Percentiles rank a stretch among this genome's conserved stretches.
These are phyloP conservation scores for Phaedon cochleariae DNA, from an alignment of 2,888 invertebrate species.

Conservation along the genomic window DNA sequence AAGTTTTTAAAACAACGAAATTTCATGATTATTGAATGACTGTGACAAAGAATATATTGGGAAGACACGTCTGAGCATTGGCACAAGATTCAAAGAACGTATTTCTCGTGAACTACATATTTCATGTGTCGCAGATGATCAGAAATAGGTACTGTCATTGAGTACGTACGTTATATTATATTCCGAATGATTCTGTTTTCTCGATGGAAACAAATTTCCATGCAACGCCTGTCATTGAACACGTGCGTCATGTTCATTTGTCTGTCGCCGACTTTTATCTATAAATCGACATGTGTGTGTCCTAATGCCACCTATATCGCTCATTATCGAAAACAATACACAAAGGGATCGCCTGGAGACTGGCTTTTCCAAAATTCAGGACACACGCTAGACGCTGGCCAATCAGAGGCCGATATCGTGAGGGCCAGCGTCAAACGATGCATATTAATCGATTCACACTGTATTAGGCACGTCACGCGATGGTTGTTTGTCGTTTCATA, in stretches of 20 bases:
- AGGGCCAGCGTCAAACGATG: conserved; percentile 36
- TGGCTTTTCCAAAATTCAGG: conserved; percentile 33
- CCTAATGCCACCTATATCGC: conserved; percentile 51
- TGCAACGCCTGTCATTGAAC: not conserved
- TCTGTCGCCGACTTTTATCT: conserved; percentile 42
- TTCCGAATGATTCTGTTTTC: too few species aligned
- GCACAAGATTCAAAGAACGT: too few species aligned
- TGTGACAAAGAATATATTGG: too few species aligned
- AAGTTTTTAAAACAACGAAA: too few species aligned
- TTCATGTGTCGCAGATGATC: too few species aligned
- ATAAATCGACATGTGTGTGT: conserved; percentile 55
- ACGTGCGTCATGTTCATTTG: not conserved
- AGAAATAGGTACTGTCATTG: too few species aligned
- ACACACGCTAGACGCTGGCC: conserved; percentile 30
- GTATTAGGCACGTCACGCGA: conserved; percentile 42
- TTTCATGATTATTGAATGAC: too few species aligned
- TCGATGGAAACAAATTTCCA: not conserved
- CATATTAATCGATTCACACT: conserved; percentile 47
- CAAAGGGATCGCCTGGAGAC: conserved; percentile 29
- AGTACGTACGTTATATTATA: too few species aligned
- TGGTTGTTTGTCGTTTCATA: conserved; percentile 40
- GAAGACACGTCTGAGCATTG: too few species aligned
- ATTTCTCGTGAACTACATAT: too few species aligned
- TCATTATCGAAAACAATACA: conserved; percentile 50
- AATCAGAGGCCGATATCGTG: conserved; percentile 33